Conservation (phyloP, 2,797 vertebrate species). For the Macropus fuliginosus region DNA sequence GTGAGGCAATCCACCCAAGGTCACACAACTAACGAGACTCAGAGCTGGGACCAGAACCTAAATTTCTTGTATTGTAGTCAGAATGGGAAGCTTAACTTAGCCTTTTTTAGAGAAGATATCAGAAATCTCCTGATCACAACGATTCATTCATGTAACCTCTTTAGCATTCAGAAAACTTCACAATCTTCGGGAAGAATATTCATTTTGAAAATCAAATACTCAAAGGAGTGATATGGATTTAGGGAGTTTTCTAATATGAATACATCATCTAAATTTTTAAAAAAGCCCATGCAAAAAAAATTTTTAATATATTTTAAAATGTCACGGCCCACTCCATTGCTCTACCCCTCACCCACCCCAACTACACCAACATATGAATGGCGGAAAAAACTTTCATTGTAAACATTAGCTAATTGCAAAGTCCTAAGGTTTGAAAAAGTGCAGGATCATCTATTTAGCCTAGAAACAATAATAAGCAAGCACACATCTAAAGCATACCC, state of each 20-base stretch:
- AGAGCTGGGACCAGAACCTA: neutral
- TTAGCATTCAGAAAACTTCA: neutral
- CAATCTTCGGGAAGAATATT: neutral
- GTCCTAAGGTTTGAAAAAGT: neutral
- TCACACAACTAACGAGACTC: neutral
- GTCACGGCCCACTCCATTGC: neutral
- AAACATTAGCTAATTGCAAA: neutral
- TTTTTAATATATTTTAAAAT: neutral
- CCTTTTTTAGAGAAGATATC: neutral
- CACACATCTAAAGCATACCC: neutral
- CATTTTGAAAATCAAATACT: neutral
- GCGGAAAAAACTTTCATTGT: neutral
- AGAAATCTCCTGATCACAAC: neutral
- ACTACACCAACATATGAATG: neutral
- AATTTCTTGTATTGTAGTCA: neutral
- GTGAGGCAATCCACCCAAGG: neutral
- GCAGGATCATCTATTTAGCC: neutral
- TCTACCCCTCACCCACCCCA: neutral
- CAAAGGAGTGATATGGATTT: neutral
- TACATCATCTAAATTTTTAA: neutral
- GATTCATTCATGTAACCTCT: neutral
- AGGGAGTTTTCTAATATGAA: neutral
- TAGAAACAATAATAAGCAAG: neutral
- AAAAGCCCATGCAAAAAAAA: neutral
- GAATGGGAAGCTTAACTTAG: neutral